These are phyloP conservation scores for Malurus elegans DNA, from an alignment of 2,113 vertebrate genomes.

Conservation along the genomic window DNA sequence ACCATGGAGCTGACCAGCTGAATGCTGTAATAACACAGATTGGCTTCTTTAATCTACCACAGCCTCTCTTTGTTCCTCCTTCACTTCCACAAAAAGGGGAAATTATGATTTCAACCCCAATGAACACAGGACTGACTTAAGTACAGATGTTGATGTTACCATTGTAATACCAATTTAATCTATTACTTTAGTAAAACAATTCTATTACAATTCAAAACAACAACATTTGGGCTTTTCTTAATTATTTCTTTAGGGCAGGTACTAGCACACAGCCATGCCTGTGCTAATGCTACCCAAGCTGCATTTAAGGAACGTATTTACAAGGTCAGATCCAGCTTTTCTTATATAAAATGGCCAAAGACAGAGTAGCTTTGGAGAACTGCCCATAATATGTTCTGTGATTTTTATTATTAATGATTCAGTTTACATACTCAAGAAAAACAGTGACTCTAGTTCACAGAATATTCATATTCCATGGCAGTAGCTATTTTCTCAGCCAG, in stretches of 20 bases:
- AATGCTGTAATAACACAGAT: neutral
- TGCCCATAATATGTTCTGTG: neutral
- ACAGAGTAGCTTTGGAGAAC: neutral
- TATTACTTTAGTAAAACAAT: neutral
- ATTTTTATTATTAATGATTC: neutral
- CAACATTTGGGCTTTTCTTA: neutral
- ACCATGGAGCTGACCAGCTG: neutral
- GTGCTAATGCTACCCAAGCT: neutral
- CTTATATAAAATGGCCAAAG: neutral
- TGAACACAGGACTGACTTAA: neutral
- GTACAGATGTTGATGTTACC: neutral
- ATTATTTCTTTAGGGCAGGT: neutral
- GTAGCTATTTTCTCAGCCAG: neutral
- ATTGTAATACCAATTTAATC: neutral
- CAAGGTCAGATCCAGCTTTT: neutral
- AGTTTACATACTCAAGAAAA: neutral
- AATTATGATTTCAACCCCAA: neutral
- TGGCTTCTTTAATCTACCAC: neutral
- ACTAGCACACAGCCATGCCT: neutral
- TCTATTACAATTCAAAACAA: neutral
- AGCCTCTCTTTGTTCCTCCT: neutral
- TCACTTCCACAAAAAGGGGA: neutral
- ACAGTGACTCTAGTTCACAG: neutral
- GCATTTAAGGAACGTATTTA: neutral
- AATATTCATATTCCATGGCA: neutral